Conservation (phyloP, 2,888 invertebrate genomes). For the Phytoseiulus persimilis region DNA sequence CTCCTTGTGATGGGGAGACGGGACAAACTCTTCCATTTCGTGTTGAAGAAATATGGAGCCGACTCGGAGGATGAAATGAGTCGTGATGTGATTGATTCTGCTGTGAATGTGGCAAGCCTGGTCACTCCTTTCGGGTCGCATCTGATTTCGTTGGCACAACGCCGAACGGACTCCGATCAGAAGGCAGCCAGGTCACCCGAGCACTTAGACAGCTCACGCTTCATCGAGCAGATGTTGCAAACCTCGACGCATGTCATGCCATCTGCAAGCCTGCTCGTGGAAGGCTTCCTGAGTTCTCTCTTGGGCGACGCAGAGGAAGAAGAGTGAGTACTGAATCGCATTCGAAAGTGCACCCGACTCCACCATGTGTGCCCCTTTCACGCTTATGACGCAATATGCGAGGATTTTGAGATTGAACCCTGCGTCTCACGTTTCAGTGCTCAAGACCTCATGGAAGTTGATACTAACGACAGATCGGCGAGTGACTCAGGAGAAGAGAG, state of each 20-base stretch:
- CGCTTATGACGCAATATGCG: no score
- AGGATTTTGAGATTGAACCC: no score
- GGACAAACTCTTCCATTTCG: conserved; percentile 13
- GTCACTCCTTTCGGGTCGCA: conserved; percentile 22
- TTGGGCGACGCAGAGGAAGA: not conserved
- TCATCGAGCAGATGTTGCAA: not conserved
- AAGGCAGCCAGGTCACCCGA: not conserved
- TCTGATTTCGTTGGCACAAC: not conserved
- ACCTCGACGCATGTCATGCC: conserved; percentile 26
- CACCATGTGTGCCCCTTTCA: no score
- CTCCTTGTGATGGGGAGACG: not conserved
- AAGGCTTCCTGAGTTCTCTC: not conserved
- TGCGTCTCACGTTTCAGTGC: not conserved
- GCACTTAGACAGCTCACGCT: not conserved
- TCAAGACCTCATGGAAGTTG: not conserved
- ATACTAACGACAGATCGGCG: not conserved
- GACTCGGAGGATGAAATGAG: not conserved
- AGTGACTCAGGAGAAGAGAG: not conserved
- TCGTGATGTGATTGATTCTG: not conserved
- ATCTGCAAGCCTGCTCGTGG: not conserved
- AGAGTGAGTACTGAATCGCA: not conserved
- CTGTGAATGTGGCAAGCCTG: not conserved
- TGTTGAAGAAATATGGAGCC: not conserved
- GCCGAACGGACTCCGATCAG: not conserved
- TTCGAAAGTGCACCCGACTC: no score